Base-by-base conservation (phyloP, 37 sponge, comb jelly and placozoan genomes). In the Agelas oroides region DNA sequence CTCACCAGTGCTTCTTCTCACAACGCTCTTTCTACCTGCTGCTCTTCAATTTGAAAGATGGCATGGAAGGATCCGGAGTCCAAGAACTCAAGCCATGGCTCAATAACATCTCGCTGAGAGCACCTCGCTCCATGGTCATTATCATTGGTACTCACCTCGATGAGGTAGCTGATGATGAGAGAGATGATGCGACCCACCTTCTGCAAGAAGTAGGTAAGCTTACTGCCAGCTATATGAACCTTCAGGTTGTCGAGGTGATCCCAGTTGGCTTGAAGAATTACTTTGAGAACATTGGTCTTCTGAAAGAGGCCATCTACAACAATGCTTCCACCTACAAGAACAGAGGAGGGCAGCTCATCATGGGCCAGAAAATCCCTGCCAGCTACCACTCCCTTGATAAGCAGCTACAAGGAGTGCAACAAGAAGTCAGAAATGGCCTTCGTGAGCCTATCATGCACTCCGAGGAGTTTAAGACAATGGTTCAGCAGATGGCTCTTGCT, bases 1-100 rank as follows among this genome's bases (percentile, higher is more conserved):
- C 93, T n/a, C 93, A 95, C 78, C 98, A 97, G 90, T 97, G 98
- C 83, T 95, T 97, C 83, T 70, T 97, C 54, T 89, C 98, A 18
- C 73, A 92, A 40, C 94, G 94, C 56, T 94, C 98, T 24, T 91
- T 97, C 62, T 97, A 95, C 59, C 86, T 97, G 53, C 84, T 97
- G 2, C 79, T 94, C 56, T 97, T 87, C 76, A 92, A 91, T 58
- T 62, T 95, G 56, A 92, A 71, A 32, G 78, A 92, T 56, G 93
- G 96, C 11, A 82, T 87, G 1, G 65, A 78, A 56, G 96, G 96
- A n/a, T n/a, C n/a, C n/a, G n/a, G n/a, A 12, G 70, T 94, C 13
- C 69, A 81, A n/a, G 97, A 97, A 59, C 78, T 97, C 65, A 89
- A 89, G 59, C 87, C 89, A 11, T 97, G 97, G 97, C 88, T 97